A percentile compares a stretch with the other conserved stretches of the same genome.
phyloP scores from a whole-genome alignment of 1,140 invertebrate species.

The Asobara japonica region DNA sequence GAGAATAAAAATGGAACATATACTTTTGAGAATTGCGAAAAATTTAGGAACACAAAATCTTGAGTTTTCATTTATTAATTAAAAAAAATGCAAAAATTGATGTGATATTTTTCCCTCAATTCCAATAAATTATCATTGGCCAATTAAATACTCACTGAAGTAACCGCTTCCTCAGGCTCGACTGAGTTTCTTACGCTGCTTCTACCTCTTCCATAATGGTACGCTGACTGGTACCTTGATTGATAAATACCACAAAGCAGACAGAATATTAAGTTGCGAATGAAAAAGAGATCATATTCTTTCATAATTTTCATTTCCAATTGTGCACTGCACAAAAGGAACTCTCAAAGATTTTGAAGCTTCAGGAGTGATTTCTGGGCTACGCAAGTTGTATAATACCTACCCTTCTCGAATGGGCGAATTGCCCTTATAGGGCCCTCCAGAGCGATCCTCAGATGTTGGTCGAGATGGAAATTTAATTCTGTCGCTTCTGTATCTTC shows the following conservation, averaged over 20 bases:
- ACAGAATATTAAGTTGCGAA: neutral
- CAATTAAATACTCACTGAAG: neutral
- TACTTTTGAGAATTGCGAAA: too few species aligned
- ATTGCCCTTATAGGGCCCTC: neutral
- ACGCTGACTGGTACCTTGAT: neutral
- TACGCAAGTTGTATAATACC: neutral
- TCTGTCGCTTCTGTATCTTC: slow-evolving; percentile 29
- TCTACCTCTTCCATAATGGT: neutral
- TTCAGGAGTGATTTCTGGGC: neutral
- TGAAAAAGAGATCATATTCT: neutral
- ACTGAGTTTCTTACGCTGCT: neutral
- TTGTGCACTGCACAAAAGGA: neutral
- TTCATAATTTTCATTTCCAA: neutral
- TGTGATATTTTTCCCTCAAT: neutral
- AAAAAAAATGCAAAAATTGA: neutral
- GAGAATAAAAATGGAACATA: too few species aligned
- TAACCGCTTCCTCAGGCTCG: neutral
- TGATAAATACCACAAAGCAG: neutral
- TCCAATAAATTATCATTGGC: neutral
- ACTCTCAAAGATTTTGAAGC: too few species aligned
- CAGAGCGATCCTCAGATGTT: neutral
- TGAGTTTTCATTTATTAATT: too few species aligned
- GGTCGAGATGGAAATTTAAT: slow-evolving; percentile 20
- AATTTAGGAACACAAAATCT: too few species aligned
- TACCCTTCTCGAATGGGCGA: slow-evolving; percentile 21